Evolutionary conservation across 2,888 invertebrate species (phyloP), one percentile per base, ranked within the genome.

Genomic region (Drosophila conformis): DNA sequence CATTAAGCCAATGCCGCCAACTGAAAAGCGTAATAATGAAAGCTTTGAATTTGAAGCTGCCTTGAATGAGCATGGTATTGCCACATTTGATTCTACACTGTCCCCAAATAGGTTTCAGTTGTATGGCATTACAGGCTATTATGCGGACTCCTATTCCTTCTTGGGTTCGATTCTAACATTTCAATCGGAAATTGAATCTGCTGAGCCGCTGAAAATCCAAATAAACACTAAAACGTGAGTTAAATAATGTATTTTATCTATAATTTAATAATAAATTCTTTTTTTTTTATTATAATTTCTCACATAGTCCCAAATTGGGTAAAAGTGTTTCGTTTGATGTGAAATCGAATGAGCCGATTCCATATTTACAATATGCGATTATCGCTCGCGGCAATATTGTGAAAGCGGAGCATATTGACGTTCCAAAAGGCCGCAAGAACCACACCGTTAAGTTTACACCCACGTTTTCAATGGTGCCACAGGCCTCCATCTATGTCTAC

Each of bases 321-420:
- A 94, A 95, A 64, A 96, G 96, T 69, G 94, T 98, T 56, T 95
- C 96, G 61, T 94, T 98, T 38, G 94, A 95, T 73, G 95, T 98
- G 2, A 95, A 96, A 69, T 96, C 97, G 2, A 97, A 96, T 0
- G 95, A 95, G 76, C 95, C 95, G 0, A 94, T 98, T 93, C 95
- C 96, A 74, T 95, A 96, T 73, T 94, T 98, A 52, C 96, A 95
- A 72, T 98, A 97, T 90, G 94, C 95, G 65, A 94, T 98, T 27
- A 94, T 98, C 71, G 98, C 97, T 10, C 95, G 98, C 61, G 98
- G 98, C 1, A 97, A 98, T 89, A 96, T 98, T 42, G 93, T 98
- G 13, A 92, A 95, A 25, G 96, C 97, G 0, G 96, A 96, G 76
- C 96, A 96, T 18, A 93, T 97, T 25, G 95, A 95, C 91, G 95